Base-by-base conservation (phyloP, 2,797 vertebrate species). In the Lacerta viridis region DNA sequence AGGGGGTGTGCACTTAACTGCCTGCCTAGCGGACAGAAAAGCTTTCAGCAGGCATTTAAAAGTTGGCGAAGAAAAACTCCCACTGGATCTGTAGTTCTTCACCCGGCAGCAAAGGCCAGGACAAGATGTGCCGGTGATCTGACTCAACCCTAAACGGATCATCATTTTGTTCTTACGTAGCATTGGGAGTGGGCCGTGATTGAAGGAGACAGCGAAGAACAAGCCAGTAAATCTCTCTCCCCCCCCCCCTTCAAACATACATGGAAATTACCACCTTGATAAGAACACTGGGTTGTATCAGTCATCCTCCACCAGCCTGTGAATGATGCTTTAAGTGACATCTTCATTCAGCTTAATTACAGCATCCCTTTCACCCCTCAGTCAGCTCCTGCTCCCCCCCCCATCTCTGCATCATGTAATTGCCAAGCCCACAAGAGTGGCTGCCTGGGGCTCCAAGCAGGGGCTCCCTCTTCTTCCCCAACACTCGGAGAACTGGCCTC, bases 301-400 rank as follows among this genome's bases (percentile, higher is more conserved):
- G n/a, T 82, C 80, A 36, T 50, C 72, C 8, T 77, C 80, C 41
- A 36, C 55, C 68, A 27, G 41, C 41, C 88, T 27, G 77, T 41
- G 27, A 64, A 39, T 3, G 55, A 80, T 15, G 77, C 59, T 85
- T 75, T 50, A 64, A 66, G 77, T 55, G 83, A 85, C 83, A 80
- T 41, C 77, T 85, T 80, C 88, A 66, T 89, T 89, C 88, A 39
- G 69, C 68, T 25, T 85, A 89, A 89, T 89, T 85, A 55, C 17
- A 85, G 88, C 88, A 85, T 89, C 83, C 61, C 68, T 89, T 66
- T 80, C 83, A 72, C 46, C n/a, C 50, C 68, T 64, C 77, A 23
- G 68, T 66, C 83, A 46, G 39, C n/a, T 85, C 41, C 77, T 7
- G 68, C 85, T 89, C 88, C 50, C 9, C 88, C 50, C 9, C 13